These are phyloP conservation scores for Sciurus carolinensis DNA, from an alignment of 2,797 vertebrate species.

Conservation along the genomic window DNA sequence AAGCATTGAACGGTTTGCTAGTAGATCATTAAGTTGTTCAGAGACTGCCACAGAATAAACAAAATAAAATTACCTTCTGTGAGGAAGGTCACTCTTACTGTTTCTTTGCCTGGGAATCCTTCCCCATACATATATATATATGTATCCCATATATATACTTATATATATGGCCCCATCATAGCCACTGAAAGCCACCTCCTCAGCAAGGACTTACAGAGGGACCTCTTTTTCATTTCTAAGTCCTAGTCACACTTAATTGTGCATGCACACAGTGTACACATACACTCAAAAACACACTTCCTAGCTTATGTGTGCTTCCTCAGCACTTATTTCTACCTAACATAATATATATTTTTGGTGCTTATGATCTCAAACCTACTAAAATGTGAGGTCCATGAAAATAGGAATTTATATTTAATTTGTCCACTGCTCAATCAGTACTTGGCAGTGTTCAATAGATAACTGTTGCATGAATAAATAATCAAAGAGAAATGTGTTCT, in stretches of 20 bases:
- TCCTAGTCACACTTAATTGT: rapidly evolving
- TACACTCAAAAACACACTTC: neutral
- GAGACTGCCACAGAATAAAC: neutral
- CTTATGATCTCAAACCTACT: neutral
- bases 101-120: neutral
- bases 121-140: neutral
- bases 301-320: neutral
- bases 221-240: neutral
- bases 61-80: neutral
- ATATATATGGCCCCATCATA: neutral
- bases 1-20: neutral
- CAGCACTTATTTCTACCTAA: neutral
- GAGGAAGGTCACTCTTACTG: neutral
- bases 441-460: neutral
- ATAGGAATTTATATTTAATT: neutral
- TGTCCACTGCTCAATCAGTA: neutral
- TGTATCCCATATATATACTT: too few relatives aligned
- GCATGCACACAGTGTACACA: neutral
- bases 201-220: neutral
- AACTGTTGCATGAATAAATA: neutral
- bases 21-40: neutral
- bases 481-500: neutral
- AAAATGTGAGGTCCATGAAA: neutral
- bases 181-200: neutral
- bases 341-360: neutral